Evolutionary conservation across 1,140 invertebrate species (phyloP).

Genomic region (Drosophila subpulchrella): DNA sequence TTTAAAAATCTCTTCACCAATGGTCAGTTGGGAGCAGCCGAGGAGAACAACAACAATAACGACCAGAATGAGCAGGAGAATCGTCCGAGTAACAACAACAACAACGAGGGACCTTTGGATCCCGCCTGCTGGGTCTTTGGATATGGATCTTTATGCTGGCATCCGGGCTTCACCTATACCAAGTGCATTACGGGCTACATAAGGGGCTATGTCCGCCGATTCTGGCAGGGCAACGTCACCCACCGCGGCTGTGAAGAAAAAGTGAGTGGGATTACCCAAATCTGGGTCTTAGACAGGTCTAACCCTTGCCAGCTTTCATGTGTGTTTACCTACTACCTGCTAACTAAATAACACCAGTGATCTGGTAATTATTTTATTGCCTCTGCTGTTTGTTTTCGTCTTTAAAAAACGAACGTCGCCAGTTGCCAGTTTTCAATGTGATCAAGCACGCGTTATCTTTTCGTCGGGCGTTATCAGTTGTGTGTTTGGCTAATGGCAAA

Average conservation of each 20-base stretch:
- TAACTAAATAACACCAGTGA: conserved; percentile 10
- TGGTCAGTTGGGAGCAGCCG: conserved; percentile 57
- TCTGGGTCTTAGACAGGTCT: conserved; percentile 22
- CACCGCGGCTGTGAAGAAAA: conserved; percentile 92
- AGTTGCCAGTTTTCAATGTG: conserved; percentile 15
- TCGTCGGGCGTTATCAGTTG: conserved; percentile 51
- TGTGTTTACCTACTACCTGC: conserved; percentile 22
- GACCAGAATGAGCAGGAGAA: conserved; percentile 42
- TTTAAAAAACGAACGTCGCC: background rate
- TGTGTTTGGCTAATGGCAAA: conserved; percentile 31
- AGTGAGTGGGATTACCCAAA: conserved; percentile 86
- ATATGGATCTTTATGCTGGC: conserved; percentile 95
- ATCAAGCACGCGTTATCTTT: conserved; percentile 56
- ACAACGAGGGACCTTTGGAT: conserved; percentile 42
- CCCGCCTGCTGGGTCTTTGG: conserved; percentile 91
- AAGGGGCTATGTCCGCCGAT: conserved; percentile 90
- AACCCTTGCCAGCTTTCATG: background rate
- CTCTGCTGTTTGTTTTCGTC: conserved; percentile 31
- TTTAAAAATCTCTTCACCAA: conserved; percentile 76
- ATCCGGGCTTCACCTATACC: conserved; percentile 92
- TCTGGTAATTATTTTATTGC: conserved; percentile 37
- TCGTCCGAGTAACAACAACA: conserved; percentile 30
- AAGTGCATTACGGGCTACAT: conserved; percentile 89
- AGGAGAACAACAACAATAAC: conserved; percentile 42
- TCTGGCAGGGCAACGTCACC: conserved; percentile 94